A percentile compares a stretch with the other conserved stretches of the same genome.
Conservation (phyloP, 2,113 vertebrate species). For the Phalacrocorax pelagicus region DNA sequence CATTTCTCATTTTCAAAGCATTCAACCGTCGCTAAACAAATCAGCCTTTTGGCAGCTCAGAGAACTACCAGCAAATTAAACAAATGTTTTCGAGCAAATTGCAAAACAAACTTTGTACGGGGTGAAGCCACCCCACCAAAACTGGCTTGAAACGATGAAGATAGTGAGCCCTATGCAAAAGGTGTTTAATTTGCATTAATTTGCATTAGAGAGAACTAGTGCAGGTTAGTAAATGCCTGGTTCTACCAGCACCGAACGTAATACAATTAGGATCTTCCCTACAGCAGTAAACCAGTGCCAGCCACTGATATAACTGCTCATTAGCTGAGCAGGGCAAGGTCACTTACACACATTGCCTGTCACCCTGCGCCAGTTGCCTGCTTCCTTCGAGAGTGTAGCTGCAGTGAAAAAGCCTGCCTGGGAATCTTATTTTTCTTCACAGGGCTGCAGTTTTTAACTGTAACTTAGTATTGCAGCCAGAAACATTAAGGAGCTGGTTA, state of each 20-base stretch:
- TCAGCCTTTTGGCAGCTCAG: not conserved
- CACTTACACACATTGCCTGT: not conserved
- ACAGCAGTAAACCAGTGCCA: not conserved
- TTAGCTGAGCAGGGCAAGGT: not conserved
- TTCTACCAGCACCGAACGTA: not conserved
- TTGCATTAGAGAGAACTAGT: not conserved
- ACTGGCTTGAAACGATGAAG: not conserved
- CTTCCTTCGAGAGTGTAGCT: not conserved
- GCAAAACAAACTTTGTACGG: not conserved
- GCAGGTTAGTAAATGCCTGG: not conserved
- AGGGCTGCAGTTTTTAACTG: not conserved
- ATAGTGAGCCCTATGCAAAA: not conserved
- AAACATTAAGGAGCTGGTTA: not conserved
- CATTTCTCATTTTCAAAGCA: not conserved
- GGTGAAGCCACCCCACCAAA: not conserved
- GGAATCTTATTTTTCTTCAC: not conserved
- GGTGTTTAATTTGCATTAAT: not conserved
- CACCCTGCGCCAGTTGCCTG: not conserved
- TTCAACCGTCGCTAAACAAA: not conserved
- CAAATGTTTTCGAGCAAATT: not conserved
- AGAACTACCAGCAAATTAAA: not conserved
- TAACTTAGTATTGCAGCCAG: not conserved
- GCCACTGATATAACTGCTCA: not conserved
- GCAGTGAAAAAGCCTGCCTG: not conserved
- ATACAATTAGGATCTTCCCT: not conserved